phyloP scores from a whole-genome alignment of 64 coral and sea anemone species.

The Montipora capricornis region DNA sequence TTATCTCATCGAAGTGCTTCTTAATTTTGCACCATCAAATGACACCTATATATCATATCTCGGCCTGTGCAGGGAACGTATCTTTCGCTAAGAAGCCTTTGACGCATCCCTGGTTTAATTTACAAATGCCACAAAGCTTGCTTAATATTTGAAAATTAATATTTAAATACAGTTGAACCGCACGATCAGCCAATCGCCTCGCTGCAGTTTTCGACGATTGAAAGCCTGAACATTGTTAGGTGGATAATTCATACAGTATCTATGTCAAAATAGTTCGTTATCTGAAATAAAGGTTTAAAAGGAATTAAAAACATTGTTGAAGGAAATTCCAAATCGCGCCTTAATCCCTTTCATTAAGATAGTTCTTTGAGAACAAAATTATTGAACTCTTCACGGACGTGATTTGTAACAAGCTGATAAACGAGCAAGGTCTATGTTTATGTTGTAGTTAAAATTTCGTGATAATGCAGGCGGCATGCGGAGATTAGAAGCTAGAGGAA shows the following conservation, averaged over 20 bases:
- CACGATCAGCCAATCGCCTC: conserved; percentile 17
- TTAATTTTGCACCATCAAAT: conserved; percentile 7
- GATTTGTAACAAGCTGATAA: neutral
- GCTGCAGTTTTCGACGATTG: neutral
- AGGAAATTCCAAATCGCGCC: too few species aligned
- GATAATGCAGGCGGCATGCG: neutral
- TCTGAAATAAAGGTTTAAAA: neutral
- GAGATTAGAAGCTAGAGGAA: neutral
- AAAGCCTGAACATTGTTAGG: neutral
- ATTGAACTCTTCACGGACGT: neutral
- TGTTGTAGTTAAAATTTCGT: neutral
- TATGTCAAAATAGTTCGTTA: neutral
- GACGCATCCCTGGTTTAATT: conserved; percentile 24
- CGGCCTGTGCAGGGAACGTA: neutral
- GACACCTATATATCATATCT: conserved; percentile 16
- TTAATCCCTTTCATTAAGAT: too few species aligned
- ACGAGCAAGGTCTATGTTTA: neutral
- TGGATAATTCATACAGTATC: neutral
- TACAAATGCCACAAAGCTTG: conserved; percentile 20
- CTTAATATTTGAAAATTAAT: conserved; percentile 44
- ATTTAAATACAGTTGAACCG: conserved; percentile 40
- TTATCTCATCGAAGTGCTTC: neutral
- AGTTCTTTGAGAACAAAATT: neutral
- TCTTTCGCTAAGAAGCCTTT: neutral
- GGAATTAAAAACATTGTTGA: neutral